These are phyloP conservation scores for Cephalopachus bancanus DNA, from an alignment of 2,797 vertebrate species.

Conservation along the genomic window DNA sequence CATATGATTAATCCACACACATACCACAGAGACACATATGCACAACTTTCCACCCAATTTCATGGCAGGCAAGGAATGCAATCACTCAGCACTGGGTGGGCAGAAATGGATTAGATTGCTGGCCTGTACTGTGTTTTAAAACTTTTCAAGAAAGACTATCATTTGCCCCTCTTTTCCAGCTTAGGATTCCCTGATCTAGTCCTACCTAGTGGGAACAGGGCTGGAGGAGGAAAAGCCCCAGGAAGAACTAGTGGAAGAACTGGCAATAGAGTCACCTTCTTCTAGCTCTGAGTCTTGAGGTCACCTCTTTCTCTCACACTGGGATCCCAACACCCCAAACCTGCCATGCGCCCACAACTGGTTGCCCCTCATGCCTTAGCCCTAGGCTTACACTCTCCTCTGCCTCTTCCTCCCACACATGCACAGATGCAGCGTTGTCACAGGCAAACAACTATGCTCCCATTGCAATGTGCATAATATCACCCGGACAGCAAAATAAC, in stretches of 20 bases:
- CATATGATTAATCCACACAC: neutral
- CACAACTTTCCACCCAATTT: neutral
- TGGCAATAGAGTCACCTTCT: neutral
- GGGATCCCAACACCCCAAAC: neutral
- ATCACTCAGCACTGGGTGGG: too few relatives aligned
- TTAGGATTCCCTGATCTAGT: neutral
- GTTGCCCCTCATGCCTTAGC: neutral
- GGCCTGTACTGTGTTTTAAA: neutral
- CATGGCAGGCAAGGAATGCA: neutral
- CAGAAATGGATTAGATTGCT: neutral
- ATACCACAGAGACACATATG: neutral
- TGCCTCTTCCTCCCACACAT: neutral
- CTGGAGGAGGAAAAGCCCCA: neutral
- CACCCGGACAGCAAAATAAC: neutral
- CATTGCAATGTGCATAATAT: neutral
- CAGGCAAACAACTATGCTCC: neutral
- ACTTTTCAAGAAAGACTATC: neutral
- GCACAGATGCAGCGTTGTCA: too few relatives aligned
- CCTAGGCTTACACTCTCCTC: neutral
- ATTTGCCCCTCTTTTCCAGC: neutral
- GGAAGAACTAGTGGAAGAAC: neutral
- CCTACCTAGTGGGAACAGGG: neutral
- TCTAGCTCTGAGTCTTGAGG: neutral
- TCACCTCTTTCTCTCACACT: neutral
- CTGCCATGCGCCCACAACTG: neutral